These are phyloP conservation scores for Cosmia trapezina DNA, from an alignment of 2,888 invertebrate genomes.

Conservation along the genomic window DNA sequence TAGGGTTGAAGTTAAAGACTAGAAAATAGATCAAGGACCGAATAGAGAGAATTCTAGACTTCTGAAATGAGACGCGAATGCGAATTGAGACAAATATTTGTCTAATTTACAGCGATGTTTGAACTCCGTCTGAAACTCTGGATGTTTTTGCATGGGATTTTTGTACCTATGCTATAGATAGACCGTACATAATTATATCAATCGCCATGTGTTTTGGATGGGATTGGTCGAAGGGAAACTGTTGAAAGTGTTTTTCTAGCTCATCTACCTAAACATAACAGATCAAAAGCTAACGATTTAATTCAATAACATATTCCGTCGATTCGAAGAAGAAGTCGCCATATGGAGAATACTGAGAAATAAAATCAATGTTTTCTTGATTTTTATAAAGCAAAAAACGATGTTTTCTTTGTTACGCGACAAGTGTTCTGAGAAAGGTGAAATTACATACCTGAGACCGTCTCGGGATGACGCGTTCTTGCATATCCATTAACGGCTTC, in stretches of 20 bases:
- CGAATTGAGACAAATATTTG: slow-evolving; percentile 21
- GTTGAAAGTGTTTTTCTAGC: not conserved
- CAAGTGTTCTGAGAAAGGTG: slow-evolving; percentile 34
- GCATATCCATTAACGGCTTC: slow-evolving; percentile 12
- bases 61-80: not conserved
- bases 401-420: slow-evolving; percentile 10
- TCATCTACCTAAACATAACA: not conserved
- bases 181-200: not conserved
- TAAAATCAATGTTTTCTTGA: slow-evolving; percentile 5
- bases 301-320: no score
- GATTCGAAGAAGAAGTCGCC: not conserved
- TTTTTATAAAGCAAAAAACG: not conserved
- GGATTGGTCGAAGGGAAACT: not conserved
- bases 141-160: not conserved
- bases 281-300: not conserved
- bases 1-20: not conserved
- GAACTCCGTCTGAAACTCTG: not conserved
- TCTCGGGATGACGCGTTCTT: slow-evolving; percentile 29
- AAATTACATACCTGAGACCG: slow-evolving; percentile 37
- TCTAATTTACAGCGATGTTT: slow-evolving; percentile 6
- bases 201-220: not conserved
- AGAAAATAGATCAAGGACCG: slow-evolving; percentile 2
- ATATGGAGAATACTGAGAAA: not conserved
- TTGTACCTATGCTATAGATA: not conserved
- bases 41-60: not conserved